A percentile compares a stretch with the other conserved stretches of the same genome.
Evolutionary conservation across 2,888 invertebrate species (phyloP).

Genomic region (Aradus depressus): DNA sequence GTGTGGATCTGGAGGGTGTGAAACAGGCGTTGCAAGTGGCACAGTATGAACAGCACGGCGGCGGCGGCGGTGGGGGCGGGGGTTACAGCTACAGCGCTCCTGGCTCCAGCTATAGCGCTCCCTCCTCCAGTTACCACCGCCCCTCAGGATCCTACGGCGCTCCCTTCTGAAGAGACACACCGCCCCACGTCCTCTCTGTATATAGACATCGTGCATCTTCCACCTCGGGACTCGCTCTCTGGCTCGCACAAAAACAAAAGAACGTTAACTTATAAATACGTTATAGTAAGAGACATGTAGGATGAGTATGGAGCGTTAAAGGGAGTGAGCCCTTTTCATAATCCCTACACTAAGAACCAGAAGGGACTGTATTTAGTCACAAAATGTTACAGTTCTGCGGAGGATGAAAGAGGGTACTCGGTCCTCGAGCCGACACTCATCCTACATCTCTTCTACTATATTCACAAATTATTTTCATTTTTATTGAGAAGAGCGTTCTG

Average conservation of each 20-base stretch:
- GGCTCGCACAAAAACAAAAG: constrained; percentile 8
- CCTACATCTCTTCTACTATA: constrained; percentile 14
- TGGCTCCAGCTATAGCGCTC: constrained; percentile 33
- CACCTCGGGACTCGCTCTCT: constrained; percentile 13
- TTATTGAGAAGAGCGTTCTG: constrained; percentile 11
- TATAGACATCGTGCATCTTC: constrained; percentile 14
- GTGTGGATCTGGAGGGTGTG: constrained; percentile 73
- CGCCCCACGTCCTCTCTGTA: constrained; percentile 27
- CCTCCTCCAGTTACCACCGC: constrained; percentile 32
- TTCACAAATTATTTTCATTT: constrained; percentile 1
- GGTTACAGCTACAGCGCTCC: constrained; percentile 38
- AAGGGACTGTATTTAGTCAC: too few species aligned
- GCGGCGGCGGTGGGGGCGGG: constrained; percentile 41
- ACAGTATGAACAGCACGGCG: constrained; percentile 60
- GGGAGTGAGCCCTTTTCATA: too few species aligned
- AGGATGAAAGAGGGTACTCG: too few species aligned
- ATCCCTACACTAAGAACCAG: too few species aligned
- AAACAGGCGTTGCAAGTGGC: constrained; percentile 81
- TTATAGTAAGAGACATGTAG: too few species aligned
- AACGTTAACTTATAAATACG: neutral
- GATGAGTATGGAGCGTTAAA: too few species aligned
- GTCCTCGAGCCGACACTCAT: too few species aligned
- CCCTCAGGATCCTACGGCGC: constrained; percentile 62
- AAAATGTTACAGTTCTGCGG: too few species aligned
- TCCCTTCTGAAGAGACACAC: constrained; percentile 42